These are phyloP conservation scores for Venustaconcha ellipsiformis DNA, from an alignment of 1,140 invertebrate species.

Conservation along the genomic window DNA sequence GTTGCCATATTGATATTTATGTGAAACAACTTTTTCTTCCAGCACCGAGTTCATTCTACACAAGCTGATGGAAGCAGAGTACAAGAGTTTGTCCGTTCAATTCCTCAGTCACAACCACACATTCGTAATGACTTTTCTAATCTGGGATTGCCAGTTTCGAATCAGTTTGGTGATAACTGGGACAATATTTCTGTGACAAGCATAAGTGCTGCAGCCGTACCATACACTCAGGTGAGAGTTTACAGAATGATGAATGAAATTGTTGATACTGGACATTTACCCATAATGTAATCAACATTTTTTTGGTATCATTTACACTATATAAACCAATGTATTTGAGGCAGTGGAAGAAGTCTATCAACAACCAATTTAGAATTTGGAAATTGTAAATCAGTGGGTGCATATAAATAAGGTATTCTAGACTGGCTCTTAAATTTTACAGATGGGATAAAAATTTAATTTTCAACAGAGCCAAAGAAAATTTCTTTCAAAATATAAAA, in stretches of 20 bases:
- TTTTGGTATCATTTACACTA: neutral
- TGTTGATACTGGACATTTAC: neutral
- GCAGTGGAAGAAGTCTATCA: neutral
- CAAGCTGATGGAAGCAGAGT: conserved; percentile 56
- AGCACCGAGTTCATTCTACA: conserved; percentile 35
- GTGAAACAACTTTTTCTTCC: neutral
- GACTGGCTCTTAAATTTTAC: neutral
- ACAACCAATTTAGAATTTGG: neutral
- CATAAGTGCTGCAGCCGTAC: conserved; percentile 61
- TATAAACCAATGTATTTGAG: neutral
- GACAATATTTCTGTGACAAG: conserved; percentile 64
- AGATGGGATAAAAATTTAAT: no score
- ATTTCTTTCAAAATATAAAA: no score
- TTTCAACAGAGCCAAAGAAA: no score
- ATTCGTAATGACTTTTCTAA: conserved; percentile 64
- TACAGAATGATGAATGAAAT: no score
- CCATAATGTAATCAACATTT: neutral
- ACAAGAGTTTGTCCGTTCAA: conserved; percentile 50
- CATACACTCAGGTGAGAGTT: conserved; percentile 59
- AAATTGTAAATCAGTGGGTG: neutral
- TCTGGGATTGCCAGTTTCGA: conserved; percentile 49
- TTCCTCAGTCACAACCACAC: conserved; percentile 41
- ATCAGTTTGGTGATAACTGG: conserved; percentile 39
- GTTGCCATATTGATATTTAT: neutral
- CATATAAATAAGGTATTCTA: neutral